Percentiles rank a stretch among this genome's conserved stretches.
Evolutionary conservation across 2,888 invertebrate genomes (phyloP).

Genomic region (Taphrorychus bicolor): DNA sequence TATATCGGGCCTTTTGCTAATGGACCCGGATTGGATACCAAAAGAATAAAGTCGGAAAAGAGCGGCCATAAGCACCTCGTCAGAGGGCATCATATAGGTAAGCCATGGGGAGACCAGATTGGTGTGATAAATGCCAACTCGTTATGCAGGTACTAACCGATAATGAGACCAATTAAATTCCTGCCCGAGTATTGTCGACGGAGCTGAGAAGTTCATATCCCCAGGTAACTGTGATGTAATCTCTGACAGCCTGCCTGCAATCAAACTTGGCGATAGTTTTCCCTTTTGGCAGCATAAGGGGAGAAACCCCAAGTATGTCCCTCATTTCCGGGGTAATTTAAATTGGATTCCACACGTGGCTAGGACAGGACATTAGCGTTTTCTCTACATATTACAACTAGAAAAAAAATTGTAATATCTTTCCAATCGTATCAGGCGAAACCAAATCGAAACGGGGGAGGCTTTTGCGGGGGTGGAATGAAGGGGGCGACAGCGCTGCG

Average conservation of each 20-base stretch:
- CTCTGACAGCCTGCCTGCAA: constrained; percentile 50
- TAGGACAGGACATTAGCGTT: neutral
- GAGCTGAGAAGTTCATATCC: constrained; percentile 53
- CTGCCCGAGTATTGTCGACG: constrained; percentile 44
- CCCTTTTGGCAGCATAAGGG: constrained; percentile 15
- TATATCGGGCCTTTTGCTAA: constrained; percentile 11
- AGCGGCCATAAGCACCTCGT: constrained; percentile 19
- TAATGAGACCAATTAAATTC: constrained; percentile 51
- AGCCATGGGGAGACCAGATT: constrained; percentile 34
- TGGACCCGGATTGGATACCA: neutral
- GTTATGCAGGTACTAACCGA: constrained; percentile 47
- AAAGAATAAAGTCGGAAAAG: neutral
- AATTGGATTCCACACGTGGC: neutral
- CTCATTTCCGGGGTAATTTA: neutral
- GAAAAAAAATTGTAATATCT: neutral
- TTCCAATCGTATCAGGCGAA: neutral
- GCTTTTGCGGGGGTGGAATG: constrained; percentile 44
- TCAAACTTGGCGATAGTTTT: constrained; percentile 49
- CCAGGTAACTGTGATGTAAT: constrained; percentile 58
- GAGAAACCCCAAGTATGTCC: neutral
- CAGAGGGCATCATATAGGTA: constrained; percentile 24
- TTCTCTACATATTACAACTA: neutral
- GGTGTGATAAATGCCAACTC: constrained; percentile 41
- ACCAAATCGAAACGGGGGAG: constrained; percentile 42
- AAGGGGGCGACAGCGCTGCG: constrained; percentile 58